Evolutionary conservation across 2,797 vertebrate species (phyloP), one percentile per base, ranked within the genome.

Genomic region (Xenopus petersii): DNA sequence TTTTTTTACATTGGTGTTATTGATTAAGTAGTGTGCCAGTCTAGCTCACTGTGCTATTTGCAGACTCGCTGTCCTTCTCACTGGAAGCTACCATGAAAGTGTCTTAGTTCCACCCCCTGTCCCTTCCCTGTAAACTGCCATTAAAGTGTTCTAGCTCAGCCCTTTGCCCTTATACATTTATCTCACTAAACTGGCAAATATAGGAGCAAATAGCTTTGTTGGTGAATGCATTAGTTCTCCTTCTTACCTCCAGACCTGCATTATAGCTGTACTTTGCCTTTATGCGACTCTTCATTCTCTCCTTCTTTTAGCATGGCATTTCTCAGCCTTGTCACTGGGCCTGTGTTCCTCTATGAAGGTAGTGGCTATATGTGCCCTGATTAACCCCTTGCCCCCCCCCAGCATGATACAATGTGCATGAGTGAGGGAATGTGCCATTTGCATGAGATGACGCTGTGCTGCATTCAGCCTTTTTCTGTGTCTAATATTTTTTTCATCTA

Each of bases 291-390:
- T n/a, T 83, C 71, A 87, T 82, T 82, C 55, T 81, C 81, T 88
- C 73, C 86, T 78, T 82, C 80, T 84, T 88, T 82, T 86, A 91
- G 90, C 84, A 30, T 30, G 84, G 82, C 90, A 87, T 89, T 80
- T 84, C 84, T 81, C 88, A 85, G 81, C 85, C 80, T 83, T 85
- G 83, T 80, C 80, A 67, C 83, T 81, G 80, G 81, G 80, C 83
- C 81, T 83, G 88, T 87, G 80, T 84, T 86, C 86, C 82, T 84
- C 83, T 76, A 74, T 86, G 17, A 87, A 94, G 90, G 90, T 92
- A 93, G 86, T 47, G 13, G 62, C 33, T 46, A 21, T 10, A n/a
- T n/a, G 6, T 15, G 12, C 11, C 24, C 42, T 11, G 56, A 13
- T 75, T 26, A 47, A 48, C 12, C 12, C 56, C 12, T 55, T 5